Base-by-base conservation (phyloP, 2,113 vertebrate species). In the Delphinus delphis region DNA sequence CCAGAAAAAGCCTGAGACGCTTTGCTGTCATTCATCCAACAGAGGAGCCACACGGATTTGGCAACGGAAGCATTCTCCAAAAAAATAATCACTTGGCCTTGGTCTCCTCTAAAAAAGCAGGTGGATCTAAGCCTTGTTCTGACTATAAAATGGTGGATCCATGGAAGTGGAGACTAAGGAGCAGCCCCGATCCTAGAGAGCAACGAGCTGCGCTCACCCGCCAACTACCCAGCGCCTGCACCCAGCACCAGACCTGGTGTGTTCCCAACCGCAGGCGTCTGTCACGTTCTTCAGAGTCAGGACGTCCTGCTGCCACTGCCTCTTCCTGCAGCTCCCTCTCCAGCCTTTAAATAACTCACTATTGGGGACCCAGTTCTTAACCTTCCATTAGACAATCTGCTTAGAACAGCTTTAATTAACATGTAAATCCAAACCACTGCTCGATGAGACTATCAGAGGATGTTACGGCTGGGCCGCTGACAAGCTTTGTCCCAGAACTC, bases 161-260 rank as follows among this genome's bases (percentile, higher is more conserved):
- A 2, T 20, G n/a, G 53, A 53, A 60, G 3, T 23, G 21, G 9
- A 65, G 41, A 73, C 4, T 44, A 53, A 50, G 5, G 4, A 31
- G 17, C 1, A 79, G 44, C 1, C 21, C 80, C 6, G 5, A 80
- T 6, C 38, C 67, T 9, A 21, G 11, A 3, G 21, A 2, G 10
- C 36, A 50, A 12, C 8, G 9, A 47, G 73, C 31, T 31, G 41
- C 1, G 5, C 65, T 26, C 18, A 23, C 44, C 58, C 0, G 1
- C 50, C 0, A 8, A 38, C 18, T 31, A 33, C 18, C 25, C 44
- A 47, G 44, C 44, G 44, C 44, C 44, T 6, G 41, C 13, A 76
- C 26, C 77, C 26, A 5, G 41, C 33, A 15, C 23, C 28, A 15
- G 4, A 44, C 44, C 60, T 6, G 17, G 20, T 1, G 25, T 0